Percentiles rank a stretch among this genome's conserved stretches.
These are phyloP conservation scores for Drosophila seguyi DNA, from an alignment of 1,140 invertebrate genomes.

Conservation along the genomic window DNA sequence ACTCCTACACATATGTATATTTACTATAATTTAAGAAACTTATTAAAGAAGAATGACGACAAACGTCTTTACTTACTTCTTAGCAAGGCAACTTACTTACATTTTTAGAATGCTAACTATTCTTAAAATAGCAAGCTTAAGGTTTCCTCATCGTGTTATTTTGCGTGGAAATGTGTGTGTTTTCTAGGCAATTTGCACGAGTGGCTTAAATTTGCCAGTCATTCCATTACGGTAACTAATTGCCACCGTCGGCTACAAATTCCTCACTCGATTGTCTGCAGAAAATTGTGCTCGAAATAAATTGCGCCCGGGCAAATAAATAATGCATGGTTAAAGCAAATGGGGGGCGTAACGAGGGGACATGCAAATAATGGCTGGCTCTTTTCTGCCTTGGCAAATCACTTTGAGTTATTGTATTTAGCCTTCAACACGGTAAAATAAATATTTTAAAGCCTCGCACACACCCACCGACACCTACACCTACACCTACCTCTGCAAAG, in stretches of 20 bases:
- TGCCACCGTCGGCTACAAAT: slow-evolving; percentile 38
- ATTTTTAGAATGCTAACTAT: not conserved
- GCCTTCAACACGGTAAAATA: slow-evolving; percentile 68
- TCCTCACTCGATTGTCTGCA: slow-evolving; percentile 46
- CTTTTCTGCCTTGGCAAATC: slow-evolving; percentile 58
- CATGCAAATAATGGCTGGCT: slow-evolving; percentile 65
- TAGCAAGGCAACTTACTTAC: not conserved
- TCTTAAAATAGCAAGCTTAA: not conserved
- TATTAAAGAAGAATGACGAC: not conserved
- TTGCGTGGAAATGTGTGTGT: not conserved
- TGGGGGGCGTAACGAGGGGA: slow-evolving; percentile 2
- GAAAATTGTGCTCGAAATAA: slow-evolving; percentile 44
- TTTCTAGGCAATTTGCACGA: not conserved
- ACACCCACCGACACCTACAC: slow-evolving; percentile 20
- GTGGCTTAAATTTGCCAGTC: slow-evolving; percentile 10
- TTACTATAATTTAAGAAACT: not conserved
- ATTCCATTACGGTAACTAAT: slow-evolving; percentile 39
- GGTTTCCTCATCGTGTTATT: not conserved
- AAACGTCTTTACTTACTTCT: not conserved
- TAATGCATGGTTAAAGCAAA: slow-evolving; percentile 46
- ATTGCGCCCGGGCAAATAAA: slow-evolving; percentile 50
- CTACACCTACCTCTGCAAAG: slow-evolving; percentile 21
- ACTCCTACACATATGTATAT: too few species aligned
- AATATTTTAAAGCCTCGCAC: slow-evolving; percentile 74
- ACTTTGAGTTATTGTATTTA: slow-evolving; percentile 81